phyloP scores from a whole-genome alignment of 2,888 invertebrate species.

The Adelphocoris suturalis region DNA sequence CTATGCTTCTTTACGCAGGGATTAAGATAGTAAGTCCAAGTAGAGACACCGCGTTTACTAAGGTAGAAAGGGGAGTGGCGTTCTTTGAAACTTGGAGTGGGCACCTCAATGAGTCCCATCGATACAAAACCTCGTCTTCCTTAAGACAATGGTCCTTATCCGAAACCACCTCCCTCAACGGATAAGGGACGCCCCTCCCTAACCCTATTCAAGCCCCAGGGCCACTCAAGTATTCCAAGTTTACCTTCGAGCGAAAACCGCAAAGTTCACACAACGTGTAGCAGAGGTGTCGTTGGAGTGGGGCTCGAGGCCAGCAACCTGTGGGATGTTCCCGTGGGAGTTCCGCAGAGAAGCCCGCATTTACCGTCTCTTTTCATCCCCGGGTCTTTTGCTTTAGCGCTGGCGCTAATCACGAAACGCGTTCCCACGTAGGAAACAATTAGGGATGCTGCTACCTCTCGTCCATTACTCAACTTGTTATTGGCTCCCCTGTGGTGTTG shows the following conservation, averaged over 20 bases:
- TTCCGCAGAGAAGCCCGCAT: conserved; percentile 58
- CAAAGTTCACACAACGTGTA: conserved; percentile 9
- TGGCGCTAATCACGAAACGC: conserved; percentile 56
- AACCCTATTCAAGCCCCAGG: not conserved
- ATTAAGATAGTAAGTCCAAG: too few species aligned
- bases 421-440: conserved; percentile 59
- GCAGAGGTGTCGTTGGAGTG: conserved; percentile 8
- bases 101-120: conserved; percentile 17
- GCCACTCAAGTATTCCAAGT: conserved; percentile 28
- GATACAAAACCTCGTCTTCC: conserved; percentile 7
- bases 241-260: conserved; percentile 15
- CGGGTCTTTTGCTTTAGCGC: conserved; percentile 15
- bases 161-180: not conserved
- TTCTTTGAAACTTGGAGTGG: conserved; percentile 3
- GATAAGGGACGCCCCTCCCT: not conserved
- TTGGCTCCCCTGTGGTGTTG: conserved; percentile 26
- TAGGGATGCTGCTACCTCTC: conserved; percentile 57
- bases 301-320: conserved; percentile 41
- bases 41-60: not conserved
- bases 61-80: not conserved
- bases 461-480: conserved; percentile 55
- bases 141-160: not conserved
- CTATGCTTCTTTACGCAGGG: too few species aligned
- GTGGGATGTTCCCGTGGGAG: conserved; percentile 56
- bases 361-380: conserved; percentile 10